phyloP scores from a whole-genome alignment of 2,888 invertebrate genomes.

The Mystacides longicornis region DNA sequence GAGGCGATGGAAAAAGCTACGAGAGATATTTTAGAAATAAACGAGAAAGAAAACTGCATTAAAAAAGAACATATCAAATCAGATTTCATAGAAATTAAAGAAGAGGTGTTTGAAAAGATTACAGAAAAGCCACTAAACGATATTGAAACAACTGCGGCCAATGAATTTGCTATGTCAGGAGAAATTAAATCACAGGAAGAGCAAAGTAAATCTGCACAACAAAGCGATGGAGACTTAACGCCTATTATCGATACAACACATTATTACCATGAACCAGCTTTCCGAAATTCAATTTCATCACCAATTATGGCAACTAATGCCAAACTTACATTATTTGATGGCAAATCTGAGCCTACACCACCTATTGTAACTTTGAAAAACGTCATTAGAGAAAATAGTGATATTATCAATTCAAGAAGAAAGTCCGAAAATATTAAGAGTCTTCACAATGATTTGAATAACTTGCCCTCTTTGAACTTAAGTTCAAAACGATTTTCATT shows the following conservation, averaged over 20 bases:
- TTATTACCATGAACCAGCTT: slow-evolving; percentile 12
- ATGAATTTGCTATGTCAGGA: background rate
- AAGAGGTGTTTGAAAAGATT: too few species aligned
- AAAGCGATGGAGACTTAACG: slow-evolving; percentile 21
- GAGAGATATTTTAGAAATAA: too few species aligned
- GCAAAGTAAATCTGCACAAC: slow-evolving; percentile 11
- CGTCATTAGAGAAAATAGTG: slow-evolving; percentile 14
- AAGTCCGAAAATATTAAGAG: slow-evolving; percentile 20
- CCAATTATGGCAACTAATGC: background rate
- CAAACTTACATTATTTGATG: background rate
- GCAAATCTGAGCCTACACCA: background rate
- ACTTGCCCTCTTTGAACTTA: slow-evolving; percentile 22
- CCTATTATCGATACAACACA: slow-evolving; percentile 24
- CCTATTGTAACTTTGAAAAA: background rate
- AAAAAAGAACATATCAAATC: too few species aligned
- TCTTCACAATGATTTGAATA: slow-evolving; percentile 21
- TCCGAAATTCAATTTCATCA: background rate
- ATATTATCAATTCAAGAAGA: slow-evolving; percentile 6
- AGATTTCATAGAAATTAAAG: too few species aligned
- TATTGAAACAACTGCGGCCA: background rate
- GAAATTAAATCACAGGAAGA: too few species aligned
- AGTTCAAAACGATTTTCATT: slow-evolving; percentile 26
- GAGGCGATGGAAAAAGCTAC: background rate
- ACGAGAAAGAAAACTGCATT: too few species aligned
- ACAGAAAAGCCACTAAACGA: background rate